Evolutionary conservation across 1,140 invertebrate species (phyloP).

Genomic region (Drosophila hydei): DNA sequence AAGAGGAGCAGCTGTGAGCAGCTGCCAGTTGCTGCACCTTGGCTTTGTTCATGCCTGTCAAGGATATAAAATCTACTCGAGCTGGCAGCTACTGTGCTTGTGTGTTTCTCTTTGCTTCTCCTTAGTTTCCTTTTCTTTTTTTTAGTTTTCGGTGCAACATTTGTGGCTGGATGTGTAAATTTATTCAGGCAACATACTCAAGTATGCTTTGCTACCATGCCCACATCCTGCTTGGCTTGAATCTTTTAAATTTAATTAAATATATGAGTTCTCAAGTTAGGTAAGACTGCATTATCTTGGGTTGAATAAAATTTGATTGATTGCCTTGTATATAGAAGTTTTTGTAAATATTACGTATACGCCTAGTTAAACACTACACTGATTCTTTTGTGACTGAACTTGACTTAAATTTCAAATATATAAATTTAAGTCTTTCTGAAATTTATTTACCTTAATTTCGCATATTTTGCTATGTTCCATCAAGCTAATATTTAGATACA

Average conservation of each 20-base stretch:
- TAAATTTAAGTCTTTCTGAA: too few species aligned
- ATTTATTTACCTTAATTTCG: neutral
- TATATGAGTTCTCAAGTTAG: conserved; percentile 44
- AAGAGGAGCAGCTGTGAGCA: conserved; percentile 15
- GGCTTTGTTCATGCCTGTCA: conserved; percentile 51
- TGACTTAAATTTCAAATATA: too few species aligned
- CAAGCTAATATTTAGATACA: neutral
- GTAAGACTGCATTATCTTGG: conserved; percentile 5
- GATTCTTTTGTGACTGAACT: too few species aligned
- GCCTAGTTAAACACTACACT: too few species aligned
- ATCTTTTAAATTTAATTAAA: conserved; percentile 62
- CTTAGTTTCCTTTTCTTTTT: neutral
- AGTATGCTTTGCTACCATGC: conserved; percentile 39
- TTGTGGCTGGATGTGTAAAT: conserved; percentile 75
- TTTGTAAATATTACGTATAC: too few species aligned
- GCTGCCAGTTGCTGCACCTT: conserved; percentile 18
- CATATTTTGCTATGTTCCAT: neutral
- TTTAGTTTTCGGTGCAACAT: conserved; percentile 62
- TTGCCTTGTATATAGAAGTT: too few species aligned
- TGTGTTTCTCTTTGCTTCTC: conserved; percentile 1
- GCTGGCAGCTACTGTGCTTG: conserved; percentile 28
- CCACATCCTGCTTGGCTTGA: conserved; percentile 30
- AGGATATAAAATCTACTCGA: conserved; percentile 48
- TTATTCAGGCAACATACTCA: conserved; percentile 71
- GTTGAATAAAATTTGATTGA: too few species aligned